Conservation (phyloP, 2,888 invertebrate genomes). For the Resseliella maxima region DNA sequence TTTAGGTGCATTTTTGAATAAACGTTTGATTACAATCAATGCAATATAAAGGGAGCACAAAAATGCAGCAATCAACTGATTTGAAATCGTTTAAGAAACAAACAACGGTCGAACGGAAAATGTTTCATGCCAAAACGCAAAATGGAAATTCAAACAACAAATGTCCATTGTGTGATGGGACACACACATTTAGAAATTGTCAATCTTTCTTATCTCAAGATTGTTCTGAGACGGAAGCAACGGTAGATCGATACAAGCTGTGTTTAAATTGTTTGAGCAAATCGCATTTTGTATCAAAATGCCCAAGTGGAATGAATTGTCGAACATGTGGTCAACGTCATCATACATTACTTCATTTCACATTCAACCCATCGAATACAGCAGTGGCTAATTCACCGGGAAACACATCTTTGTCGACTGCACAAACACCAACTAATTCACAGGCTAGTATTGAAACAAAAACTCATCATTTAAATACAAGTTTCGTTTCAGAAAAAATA, state of each 20-base stretch:
- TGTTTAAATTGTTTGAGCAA: not conserved
- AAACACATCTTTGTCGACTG: not conserved
- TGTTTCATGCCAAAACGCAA: not conserved
- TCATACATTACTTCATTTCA: not conserved
- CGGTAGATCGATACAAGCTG: not conserved
- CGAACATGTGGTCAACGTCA: not conserved
- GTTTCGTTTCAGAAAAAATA: not conserved
- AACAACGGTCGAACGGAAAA: not conserved
- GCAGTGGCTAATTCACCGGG: no score
- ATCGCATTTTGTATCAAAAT: not conserved
- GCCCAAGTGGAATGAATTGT: not conserved
- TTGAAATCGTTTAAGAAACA: no score
- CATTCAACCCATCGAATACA: not conserved
- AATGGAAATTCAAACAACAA: not conserved
- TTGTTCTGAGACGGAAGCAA: not conserved
- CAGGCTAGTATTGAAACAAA: not conserved
- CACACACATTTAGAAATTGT: not conserved
- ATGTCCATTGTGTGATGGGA: not conserved
- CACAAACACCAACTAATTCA: not conserved
- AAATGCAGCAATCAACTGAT: no score
- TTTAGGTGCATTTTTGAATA: not conserved
- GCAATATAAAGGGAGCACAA: not conserved
- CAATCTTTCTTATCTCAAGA: not conserved
- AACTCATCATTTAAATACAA: not conserved
- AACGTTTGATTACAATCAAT: not conserved